Base-by-base conservation (phyloP, 1,140 invertebrate genomes). In the Drosophila micromelanica region DNA sequence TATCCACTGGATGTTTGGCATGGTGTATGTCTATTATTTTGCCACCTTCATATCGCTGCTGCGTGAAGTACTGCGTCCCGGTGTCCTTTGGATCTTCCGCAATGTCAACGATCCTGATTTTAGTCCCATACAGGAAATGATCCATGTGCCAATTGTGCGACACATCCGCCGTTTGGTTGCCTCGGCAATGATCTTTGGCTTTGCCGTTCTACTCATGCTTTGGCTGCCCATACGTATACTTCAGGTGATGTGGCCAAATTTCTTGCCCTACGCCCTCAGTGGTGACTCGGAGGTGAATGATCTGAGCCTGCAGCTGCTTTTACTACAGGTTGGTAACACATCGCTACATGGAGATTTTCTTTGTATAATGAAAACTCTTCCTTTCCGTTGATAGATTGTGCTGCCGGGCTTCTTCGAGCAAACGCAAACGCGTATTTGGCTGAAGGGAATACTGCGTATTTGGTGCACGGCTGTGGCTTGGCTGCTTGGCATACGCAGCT, bases 21-120 rank as follows among this genome's bases (percentile, higher is more conserved):
- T 99, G 98, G 96, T 99, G 1, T 99, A 99, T 92, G 98, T 99
- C 12, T 99, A 99, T 92, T 99, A 99, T 93, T 99, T 99, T 91
- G 99, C 98, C 7, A 99, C 98, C 0, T 99, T 99, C 90, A 97
- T 99, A 38, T 93, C 84, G 17, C 51, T 87, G 30, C 92, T 99
- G 3, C 93, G 98, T 48, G 99, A 99, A 93, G 97, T 99, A 3
- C 91, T 99, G 6, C 93, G 98, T 54, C 98, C 98, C 0, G 98
- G 98, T 0, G 98, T 99, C 0, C 93, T 99, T 1, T 99, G 98
- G 98, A 99, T 99, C 91, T 93, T 98, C 51, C 94, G 98, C 76
- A 99, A 99, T 92, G 93, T 99, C 7, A 99, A 99, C 92, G 98
- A 99, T 93, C 98, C 99, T 0, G 99, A 99, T 87, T 99, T 99